Evolutionary conservation across 2,888 invertebrate species (phyloP).

Genomic region (Galerucella pusilla): DNA sequence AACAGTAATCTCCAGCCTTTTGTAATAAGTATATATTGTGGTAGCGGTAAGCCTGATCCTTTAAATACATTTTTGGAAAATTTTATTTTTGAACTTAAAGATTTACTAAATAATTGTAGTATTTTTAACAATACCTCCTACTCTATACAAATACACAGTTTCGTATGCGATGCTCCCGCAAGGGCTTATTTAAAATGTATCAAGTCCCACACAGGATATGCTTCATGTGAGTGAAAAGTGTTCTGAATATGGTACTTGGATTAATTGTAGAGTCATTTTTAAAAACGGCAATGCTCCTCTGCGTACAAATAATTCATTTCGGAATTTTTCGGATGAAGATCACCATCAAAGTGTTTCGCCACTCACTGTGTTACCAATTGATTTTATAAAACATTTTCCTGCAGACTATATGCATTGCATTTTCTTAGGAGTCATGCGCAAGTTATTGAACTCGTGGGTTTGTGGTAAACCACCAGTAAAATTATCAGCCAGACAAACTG

Average conservation of each 20-base stretch:
- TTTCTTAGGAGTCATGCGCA: not conserved
- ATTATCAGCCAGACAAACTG: not conserved
- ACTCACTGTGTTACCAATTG: too few relatives aligned
- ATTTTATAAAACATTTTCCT: too few relatives aligned
- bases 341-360: too few relatives aligned
- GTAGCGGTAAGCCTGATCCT: conserved; percentile 22
- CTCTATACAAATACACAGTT: conserved; percentile 7
- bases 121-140: conserved; percentile 4
- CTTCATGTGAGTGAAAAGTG: conserved; percentile 32
- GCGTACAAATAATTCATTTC: too few relatives aligned
- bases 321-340: too few relatives aligned
- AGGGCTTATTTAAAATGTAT: conserved; percentile 29
- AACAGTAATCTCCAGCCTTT: conserved; percentile 7
- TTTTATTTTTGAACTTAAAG: conserved; percentile 15
- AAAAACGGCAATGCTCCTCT: too few relatives aligned
- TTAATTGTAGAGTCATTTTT: too few relatives aligned
- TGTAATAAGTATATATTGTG: conserved; percentile 32
- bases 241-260: not conserved
- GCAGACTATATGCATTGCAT: not conserved
- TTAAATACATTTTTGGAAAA: conserved; percentile 22
- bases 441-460: not conserved
- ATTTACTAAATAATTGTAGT: conserved; percentile 21
- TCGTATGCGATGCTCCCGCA: conserved; percentile 25
- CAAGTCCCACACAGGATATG: conserved; percentile 26
- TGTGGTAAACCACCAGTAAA: not conserved